phyloP scores from a whole-genome alignment of 1,140 invertebrate genomes.

The Pantala flavescens region DNA sequence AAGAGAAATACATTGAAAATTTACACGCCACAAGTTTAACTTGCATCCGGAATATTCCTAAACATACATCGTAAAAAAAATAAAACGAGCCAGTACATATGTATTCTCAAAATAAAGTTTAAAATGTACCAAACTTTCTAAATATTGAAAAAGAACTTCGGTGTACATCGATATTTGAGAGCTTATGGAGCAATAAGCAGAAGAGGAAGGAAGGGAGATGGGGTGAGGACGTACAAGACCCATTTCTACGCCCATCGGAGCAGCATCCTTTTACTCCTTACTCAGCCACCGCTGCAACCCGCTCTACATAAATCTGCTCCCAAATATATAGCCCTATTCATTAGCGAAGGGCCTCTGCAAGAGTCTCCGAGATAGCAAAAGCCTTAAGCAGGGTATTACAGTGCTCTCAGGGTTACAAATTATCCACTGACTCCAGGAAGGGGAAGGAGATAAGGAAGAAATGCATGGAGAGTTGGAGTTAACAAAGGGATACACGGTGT shows the following conservation, averaged over 20 bases:
- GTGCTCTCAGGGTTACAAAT: conserved; percentile 8
- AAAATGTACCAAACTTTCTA: too few species aligned
- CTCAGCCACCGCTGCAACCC: not conserved
- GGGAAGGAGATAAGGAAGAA: not conserved
- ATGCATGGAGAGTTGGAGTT: not conserved
- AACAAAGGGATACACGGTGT: conserved; percentile 5
- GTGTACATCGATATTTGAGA: too few species aligned
- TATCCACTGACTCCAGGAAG: not conserved
- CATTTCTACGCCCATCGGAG: not conserved
- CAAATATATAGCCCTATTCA: conserved; percentile 4
- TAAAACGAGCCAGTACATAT: too few species aligned
- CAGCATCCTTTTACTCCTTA: not conserved
- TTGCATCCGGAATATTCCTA: too few species aligned
- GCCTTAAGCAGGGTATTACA: conserved; percentile 8
- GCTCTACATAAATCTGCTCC: conserved; percentile 8
- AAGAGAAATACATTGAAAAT: too few species aligned
- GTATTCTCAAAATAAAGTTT: too few species aligned
- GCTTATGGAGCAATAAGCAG: too few species aligned
- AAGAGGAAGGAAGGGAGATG: too few species aligned
- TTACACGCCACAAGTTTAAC: too few species aligned
- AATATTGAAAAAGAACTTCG: too few species aligned
- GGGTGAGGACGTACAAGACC: not conserved
- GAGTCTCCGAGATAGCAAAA: conserved; percentile 8
- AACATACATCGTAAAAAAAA: too few species aligned
- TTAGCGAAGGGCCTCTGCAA: not conserved